Evolutionary conservation across 2,113 vertebrate species (phyloP).

Genomic region (Podilymbus podiceps): DNA sequence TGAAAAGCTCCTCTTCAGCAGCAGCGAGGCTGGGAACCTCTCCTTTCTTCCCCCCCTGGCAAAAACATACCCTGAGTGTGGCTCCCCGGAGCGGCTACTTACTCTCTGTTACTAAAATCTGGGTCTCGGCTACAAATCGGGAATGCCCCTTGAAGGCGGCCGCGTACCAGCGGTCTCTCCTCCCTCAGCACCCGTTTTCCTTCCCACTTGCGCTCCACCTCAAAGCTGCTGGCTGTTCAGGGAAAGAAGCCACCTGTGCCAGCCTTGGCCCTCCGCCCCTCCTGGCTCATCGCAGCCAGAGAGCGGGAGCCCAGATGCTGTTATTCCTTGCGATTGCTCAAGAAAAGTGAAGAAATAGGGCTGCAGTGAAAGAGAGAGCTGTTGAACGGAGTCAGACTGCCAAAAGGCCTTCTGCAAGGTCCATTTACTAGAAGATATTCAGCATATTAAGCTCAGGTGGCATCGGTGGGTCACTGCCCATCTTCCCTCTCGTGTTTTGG

Average conservation of each 20-base stretch:
- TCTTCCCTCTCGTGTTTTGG: rapidly evolving
- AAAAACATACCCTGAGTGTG: not conserved
- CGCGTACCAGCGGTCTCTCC: rapidly evolving
- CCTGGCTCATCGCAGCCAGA: not conserved
- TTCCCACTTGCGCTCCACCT: not conserved
- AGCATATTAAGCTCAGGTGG: not conserved
- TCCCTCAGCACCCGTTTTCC: not conserved
- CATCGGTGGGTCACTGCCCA: not conserved
- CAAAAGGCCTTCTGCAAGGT: not conserved
- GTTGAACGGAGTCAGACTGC: not conserved
- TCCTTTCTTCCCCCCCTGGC: not conserved
- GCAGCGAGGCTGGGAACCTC: not conserved
- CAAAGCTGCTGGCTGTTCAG: not conserved
- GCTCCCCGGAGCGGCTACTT: not conserved
- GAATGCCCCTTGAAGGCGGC: not conserved
- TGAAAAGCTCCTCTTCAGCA: not conserved
- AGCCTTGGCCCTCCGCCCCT: not conserved
- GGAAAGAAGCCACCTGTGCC: not conserved
- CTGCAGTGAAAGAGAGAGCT: not conserved
- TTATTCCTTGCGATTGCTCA: not conserved
- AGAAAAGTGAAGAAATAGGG: not conserved
- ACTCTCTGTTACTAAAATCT: not conserved
- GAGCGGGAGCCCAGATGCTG: not conserved
- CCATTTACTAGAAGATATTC: not conserved
- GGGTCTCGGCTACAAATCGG: not conserved